Conservation (phyloP, 37 sponge, comb jelly and placozoan species). For the Beroe forskalii region DNA sequence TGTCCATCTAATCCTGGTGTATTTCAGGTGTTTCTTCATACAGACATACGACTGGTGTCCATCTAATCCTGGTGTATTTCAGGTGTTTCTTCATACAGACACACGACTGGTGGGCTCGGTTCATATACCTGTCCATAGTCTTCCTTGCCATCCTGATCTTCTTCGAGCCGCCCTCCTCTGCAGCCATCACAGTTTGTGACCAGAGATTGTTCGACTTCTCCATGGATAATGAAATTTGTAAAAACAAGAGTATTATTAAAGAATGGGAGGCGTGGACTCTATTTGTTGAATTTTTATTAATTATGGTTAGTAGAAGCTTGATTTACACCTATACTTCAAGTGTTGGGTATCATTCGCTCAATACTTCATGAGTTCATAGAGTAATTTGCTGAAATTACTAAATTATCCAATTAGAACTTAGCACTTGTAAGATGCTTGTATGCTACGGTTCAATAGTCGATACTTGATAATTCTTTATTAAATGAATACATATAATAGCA, state of each 20-base stretch:
- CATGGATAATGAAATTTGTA: background rate
- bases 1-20: too few relatives aligned
- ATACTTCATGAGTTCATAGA: background rate
- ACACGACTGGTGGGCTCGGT: conserved; percentile 28
- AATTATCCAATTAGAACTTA: too few relatives aligned
- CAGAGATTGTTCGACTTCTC: background rate
- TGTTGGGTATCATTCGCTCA: background rate
- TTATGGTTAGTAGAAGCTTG: conserved; percentile 45
- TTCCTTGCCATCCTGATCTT: conserved; percentile 43
- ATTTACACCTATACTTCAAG: background rate
- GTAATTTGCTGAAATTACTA: background rate
- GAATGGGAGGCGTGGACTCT: conserved; percentile 47
- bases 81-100: conserved; percentile 51
- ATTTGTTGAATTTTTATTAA: conserved; percentile 62
- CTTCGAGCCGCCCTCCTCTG: conserved; percentile 46
- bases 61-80: too few relatives aligned
- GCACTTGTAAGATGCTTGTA: too few relatives aligned
- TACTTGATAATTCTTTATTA: too few relatives aligned
- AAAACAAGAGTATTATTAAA: conserved; percentile 34
- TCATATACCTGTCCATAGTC: conserved; percentile 46
- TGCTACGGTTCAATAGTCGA: too few relatives aligned
- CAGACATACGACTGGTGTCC: too few relatives aligned
- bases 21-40: too few relatives aligned
- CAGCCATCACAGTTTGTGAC: conserved; percentile 36
- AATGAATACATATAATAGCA: too few relatives aligned